Evolutionary conservation across 2,113 vertebrate species (phyloP), one percentile per base, ranked within the genome.

Genomic region (Seriola aureovittata): DNA sequence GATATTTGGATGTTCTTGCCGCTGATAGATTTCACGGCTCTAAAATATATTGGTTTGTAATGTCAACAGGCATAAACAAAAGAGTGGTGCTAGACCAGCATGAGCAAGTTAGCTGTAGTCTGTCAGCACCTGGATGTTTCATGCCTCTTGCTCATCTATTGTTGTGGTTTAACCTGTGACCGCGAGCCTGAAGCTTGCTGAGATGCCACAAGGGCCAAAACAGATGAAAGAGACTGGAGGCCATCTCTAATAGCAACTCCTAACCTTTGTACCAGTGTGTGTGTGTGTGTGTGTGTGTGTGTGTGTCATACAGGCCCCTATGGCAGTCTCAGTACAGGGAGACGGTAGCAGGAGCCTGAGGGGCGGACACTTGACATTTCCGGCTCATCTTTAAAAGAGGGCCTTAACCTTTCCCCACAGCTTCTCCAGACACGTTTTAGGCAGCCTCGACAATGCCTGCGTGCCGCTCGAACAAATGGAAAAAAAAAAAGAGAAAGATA

Each of bases 331-430:
- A 68, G 89, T 75, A 67, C 82, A 82, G 80, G 79, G 88, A 89
- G 87, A 88, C 84, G 36, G 86, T 59, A 73, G 89, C 48, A 12
- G 23, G 75, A 89, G 89, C 94, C 89, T 50, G 82, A 90, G 92
- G 93, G 91, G 85, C 78, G 81, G 81, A 91, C 92, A 92, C 94
- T 95, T 95, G 93, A 94, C 94, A 95, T 95, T 95, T 94, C 89
- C 74, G 82, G 92, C 91, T 86, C 87, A 86, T 90, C 88, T 95
- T 93, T 93, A 90, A 93, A 93, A 92, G 92, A 93, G 92, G 88
- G 88, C 92, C 91, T 94, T 95, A 94, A 93, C 94, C 92, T 94
- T 94, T 94, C 84, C 88, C 85, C 46, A 59, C 88, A 88, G 85
- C 93, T 93, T 91, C 84, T 80, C 71, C 84, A 93, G 86, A 92